Evolutionary conservation across 2,888 invertebrate genomes (phyloP), one percentile per base, ranked within the genome.

Genomic region (Poecilobothrus nobilitatus): DNA sequence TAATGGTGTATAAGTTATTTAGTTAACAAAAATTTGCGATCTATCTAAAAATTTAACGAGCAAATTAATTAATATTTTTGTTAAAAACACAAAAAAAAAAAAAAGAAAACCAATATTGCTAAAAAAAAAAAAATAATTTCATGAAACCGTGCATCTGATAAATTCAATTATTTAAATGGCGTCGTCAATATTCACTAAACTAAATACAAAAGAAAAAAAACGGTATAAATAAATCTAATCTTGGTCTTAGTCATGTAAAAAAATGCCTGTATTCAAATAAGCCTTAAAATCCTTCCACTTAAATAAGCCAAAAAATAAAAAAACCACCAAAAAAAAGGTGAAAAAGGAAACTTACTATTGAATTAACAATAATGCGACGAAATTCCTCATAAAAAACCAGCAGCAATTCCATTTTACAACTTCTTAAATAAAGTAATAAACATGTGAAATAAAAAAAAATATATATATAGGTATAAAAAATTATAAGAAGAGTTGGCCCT

Each of bases 141-240:
- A 53, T 53, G 53, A 53, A 53, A 53, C 53, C 53, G 53, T 53
- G 53, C 53, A 53, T 53, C 53, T 53, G 53, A 53, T 53, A 53
- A 53, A 53, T 53, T 15, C 53, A 53, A 53, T 53, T 53, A 53
- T 53, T 53, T 53, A 53, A 53, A 53, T 53, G 53, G 53, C 53
- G 53, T 18, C 53, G 53, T 53, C 53, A 53, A 53, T 53, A 53
- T 53, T 53, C n/a, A 53, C 53, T 53, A 15, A 9, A 53, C 53
- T 15, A 41, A 41, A 53, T 53, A 53, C 18, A 53, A 53, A 53
- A 12, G 2, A 53, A 44, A 44, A 15, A 37, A 37, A 37, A 37
- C 8, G 1, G 12, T 10, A 37, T 37, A 37, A 37, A 37, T 37
- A 37, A 37, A 37, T 12, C 12, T 53, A 2, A 53, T 53, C n/a